phyloP scores from a whole-genome alignment of 2,113 vertebrate species.

The Oostethus manadensis region DNA sequence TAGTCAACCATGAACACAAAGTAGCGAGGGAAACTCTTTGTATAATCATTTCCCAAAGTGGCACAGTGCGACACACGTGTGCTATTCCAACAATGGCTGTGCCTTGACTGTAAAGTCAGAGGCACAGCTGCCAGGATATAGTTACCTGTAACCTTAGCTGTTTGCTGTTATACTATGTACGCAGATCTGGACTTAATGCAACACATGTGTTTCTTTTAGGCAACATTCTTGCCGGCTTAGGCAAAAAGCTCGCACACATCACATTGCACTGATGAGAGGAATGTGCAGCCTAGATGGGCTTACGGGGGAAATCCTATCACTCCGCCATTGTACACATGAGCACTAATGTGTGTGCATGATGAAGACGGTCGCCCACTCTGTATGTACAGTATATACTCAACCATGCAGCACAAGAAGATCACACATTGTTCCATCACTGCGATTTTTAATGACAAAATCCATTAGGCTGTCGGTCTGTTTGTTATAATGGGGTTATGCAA shows the following conservation, averaged over 20 bases:
- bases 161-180: constrained; percentile 68
- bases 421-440: constrained; percentile 22
- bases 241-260: constrained; percentile 54
- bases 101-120: constrained; percentile 50
- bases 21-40: no score
- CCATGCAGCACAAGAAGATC: constrained; percentile 28
- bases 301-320: constrained; percentile 58
- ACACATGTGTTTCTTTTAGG: constrained; percentile 66
- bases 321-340: constrained; percentile 16
- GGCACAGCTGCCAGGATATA: constrained; percentile 63
- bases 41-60: not conserved
- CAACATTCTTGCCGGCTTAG: constrained; percentile 70
- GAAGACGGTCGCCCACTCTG: constrained; percentile 8
- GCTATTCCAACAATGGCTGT: constrained; percentile 35
- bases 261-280: constrained; percentile 56
- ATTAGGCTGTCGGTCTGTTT: constrained; percentile 13
- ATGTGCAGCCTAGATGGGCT: constrained; percentile 55
- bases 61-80: constrained; percentile 9
- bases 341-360: constrained; percentile 27
- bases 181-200: constrained; percentile 67
- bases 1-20: no score
- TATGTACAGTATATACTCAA: constrained; percentile 27
- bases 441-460: constrained; percentile 13
- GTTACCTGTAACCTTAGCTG: constrained; percentile 71
- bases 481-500: constrained; percentile 37